A percentile compares a stretch with the other conserved stretches of the same genome.
phyloP scores from a whole-genome alignment of 2,888 invertebrate genomes.

The Troides aeacus region DNA sequence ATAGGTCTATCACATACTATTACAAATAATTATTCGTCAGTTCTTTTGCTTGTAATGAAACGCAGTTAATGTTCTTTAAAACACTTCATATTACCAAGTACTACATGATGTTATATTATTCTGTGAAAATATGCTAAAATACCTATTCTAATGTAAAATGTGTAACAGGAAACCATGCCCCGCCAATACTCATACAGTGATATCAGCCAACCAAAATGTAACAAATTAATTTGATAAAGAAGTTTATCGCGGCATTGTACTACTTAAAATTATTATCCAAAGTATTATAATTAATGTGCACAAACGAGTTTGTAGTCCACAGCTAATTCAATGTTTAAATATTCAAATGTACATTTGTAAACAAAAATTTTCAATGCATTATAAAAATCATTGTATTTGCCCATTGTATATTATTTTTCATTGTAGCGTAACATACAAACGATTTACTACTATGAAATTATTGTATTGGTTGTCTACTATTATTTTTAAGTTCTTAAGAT shows the following conservation, averaged over 20 bases:
- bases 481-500: no score
- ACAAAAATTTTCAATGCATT: no score
- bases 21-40: no score
- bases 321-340: background rate
- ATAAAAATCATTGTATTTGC: no score
- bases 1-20: no score
- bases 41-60: no score
- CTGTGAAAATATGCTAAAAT: background rate
- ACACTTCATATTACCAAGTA: background rate
- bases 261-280: background rate
- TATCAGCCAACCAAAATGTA: conserved; percentile 1
- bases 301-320: background rate
- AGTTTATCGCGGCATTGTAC: background rate
- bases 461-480: no score
- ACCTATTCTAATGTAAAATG: background rate
- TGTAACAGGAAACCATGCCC: background rate
- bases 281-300: background rate
- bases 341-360: no score
- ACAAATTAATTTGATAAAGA: background rate
- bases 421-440: no score
- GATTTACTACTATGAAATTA: no score
- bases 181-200: conserved; percentile 1
- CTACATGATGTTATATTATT: background rate
- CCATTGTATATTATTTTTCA: no score
- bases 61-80: background rate